Evolutionary conservation across 2,797 vertebrate species (phyloP).

Genomic region (Hoplostethus atlanticus): DNA sequence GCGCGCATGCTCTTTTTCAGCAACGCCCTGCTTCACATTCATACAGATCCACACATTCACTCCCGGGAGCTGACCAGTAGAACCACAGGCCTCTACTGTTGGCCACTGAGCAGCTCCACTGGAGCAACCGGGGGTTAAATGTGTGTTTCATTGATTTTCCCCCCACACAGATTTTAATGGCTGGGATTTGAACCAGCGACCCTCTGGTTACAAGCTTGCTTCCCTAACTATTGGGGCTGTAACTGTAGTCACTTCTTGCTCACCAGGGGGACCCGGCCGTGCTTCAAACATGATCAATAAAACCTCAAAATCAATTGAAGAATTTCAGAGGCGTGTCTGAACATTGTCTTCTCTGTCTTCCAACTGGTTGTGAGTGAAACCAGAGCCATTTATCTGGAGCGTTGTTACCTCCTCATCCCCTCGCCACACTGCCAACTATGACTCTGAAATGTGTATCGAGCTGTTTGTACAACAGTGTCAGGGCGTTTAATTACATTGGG

Average conservation of each 20-base stretch:
- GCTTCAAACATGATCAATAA: not conserved
- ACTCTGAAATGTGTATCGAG: conserved; percentile 14
- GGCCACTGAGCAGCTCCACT: not conserved
- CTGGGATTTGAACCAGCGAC: too few relatives aligned
- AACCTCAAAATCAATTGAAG: not conserved
- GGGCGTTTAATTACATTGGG: conserved; percentile 1
- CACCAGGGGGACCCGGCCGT: too few relatives aligned
- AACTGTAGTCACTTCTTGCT: too few relatives aligned
- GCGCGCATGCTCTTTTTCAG: conserved; percentile 14
- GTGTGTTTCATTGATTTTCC: not conserved
- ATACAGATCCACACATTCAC: not conserved
- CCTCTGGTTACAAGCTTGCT: too few relatives aligned
- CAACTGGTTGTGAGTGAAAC: too few relatives aligned
- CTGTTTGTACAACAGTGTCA: conserved; percentile 23
- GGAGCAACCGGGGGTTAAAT: not conserved
- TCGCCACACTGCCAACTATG: not conserved
- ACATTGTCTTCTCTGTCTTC: too few relatives aligned
- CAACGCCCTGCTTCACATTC: conserved; percentile 2
- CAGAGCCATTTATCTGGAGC: too few relatives aligned
- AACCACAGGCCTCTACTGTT: too few relatives aligned
- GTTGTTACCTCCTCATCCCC: too few relatives aligned
- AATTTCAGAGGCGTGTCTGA: too few relatives aligned
- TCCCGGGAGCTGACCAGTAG: too few relatives aligned
- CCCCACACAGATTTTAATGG: not conserved
- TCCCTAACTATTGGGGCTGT: too few relatives aligned